Percentiles rank a stretch among this genome's conserved stretches.
Conservation (phyloP, 2,797 vertebrate genomes). For the Holocentrus rufus region DNA sequence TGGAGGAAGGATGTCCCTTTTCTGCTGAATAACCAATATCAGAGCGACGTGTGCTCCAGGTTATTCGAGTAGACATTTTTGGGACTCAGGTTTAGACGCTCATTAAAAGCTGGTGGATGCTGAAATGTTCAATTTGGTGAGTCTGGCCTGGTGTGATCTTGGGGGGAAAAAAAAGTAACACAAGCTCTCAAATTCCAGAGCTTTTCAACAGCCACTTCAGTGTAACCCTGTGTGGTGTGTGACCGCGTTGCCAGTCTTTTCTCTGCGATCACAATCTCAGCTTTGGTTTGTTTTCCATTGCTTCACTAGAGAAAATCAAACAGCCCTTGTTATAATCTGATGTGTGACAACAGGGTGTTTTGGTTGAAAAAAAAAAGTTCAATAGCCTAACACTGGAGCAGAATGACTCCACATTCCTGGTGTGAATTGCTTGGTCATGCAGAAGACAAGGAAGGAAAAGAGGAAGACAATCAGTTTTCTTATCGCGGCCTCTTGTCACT, state of each 20-base stretch:
- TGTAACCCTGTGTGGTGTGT: not conserved
- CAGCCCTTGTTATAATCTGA: conserved; percentile 50
- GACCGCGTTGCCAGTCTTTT: conserved; percentile 43
- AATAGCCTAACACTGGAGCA: conserved; percentile 37
- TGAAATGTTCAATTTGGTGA: conserved; percentile 37
- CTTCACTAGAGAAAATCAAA: conserved; percentile 50
- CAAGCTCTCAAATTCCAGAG: conserved; percentile 25
- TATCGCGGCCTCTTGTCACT: conserved; percentile 24
- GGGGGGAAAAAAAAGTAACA: too few species aligned
- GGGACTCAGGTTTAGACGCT: conserved; percentile 24
- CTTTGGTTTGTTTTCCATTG: conserved; percentile 55
- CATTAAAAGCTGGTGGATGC: conserved; percentile 24
- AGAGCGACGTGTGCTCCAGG: conserved; percentile 23
- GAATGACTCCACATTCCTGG: conserved; percentile 65
- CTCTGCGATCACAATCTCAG: conserved; percentile 27
- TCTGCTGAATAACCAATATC: conserved; percentile 64
- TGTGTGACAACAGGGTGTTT: conserved; percentile 39
- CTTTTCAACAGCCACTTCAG: conserved; percentile 15
- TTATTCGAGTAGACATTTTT: conserved; percentile 42
- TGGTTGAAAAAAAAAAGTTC: conserved; percentile 3
- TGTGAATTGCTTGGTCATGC: conserved; percentile 72
- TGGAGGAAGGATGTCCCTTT: conserved; percentile 68
- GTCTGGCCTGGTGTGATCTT: conserved; percentile 46
- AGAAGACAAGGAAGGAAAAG: conserved; percentile 67
- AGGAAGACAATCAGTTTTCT: conserved; percentile 45